These are phyloP conservation scores for Glyptemys insculpta DNA, from an alignment of 2,797 vertebrate genomes.

Conservation along the genomic window DNA sequence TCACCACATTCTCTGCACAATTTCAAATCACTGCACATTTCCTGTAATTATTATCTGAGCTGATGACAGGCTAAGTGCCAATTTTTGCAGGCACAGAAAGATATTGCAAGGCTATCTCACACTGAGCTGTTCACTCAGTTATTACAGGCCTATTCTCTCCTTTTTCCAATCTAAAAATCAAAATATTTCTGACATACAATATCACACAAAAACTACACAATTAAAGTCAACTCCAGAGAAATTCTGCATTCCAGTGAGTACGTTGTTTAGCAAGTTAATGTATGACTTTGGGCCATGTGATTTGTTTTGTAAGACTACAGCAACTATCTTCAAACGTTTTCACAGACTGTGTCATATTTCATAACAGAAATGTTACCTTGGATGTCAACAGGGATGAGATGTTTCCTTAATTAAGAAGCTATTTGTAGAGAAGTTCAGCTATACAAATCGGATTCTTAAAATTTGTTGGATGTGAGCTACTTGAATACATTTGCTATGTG, in stretches of 20 bases:
- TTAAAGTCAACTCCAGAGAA: constrained; percentile 43
- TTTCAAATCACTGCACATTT: constrained; percentile 60
- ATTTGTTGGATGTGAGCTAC: background rate
- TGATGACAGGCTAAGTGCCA: constrained; percentile 47
- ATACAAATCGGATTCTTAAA: background rate
- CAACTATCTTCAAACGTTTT: background rate
- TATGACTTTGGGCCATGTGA: background rate
- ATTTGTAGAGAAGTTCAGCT: background rate
- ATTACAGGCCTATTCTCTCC: constrained; percentile 23
- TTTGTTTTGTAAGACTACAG: background rate
- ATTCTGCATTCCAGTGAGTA: background rate
- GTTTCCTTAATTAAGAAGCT: background rate
- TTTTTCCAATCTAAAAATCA: constrained; percentile 24
- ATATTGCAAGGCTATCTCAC: constrained; percentile 16
- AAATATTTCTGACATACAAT: constrained; percentile 24
- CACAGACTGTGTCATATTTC: background rate
- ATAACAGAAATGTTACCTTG: background rate
- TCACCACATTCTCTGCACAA: constrained; percentile 43
- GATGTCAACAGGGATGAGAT: background rate
- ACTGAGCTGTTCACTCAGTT: background rate
- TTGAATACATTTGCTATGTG: background rate
- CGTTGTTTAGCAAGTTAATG: rapidly evolving
- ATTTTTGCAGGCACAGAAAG: constrained; percentile 18
- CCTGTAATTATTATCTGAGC: constrained; percentile 5
- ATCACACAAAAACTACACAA: constrained; percentile 17